These are phyloP conservation scores for Dinoponera quadriceps DNA, from an alignment of 1,140 invertebrate genomes.

Conservation along the genomic window DNA sequence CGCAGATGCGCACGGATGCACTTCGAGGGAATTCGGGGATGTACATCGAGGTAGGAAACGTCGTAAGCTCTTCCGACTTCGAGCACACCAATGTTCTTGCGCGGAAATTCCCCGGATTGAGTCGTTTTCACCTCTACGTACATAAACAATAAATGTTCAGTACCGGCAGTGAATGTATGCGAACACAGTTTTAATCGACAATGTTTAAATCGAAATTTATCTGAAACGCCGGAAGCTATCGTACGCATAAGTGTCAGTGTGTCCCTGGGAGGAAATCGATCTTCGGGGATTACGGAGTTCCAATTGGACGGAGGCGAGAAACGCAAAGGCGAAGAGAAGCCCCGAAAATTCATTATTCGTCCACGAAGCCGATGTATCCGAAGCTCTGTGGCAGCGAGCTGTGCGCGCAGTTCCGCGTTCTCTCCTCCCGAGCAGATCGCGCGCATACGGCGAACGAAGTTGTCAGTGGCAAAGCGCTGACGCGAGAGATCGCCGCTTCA, in stretches of 20 bases:
- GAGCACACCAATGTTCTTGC: too few species aligned
- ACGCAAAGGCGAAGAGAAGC: neutral
- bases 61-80: too few species aligned
- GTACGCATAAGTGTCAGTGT: too few species aligned
- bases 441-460: constrained; percentile 60
- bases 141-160: too few species aligned
- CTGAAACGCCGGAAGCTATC: too few species aligned
- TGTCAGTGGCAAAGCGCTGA: constrained; percentile 55
- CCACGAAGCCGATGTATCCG: constrained; percentile 18
- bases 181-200: too few species aligned
- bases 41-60: neutral
- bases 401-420: constrained; percentile 52
- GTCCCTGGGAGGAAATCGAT: neutral
- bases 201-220: too few species aligned
- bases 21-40: neutral
- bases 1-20: constrained; percentile 15
- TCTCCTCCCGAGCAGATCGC: constrained; percentile 59
- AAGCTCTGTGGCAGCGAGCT: neutral
- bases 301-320: neutral
- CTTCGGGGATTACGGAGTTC: too few species aligned
- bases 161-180: too few species aligned
- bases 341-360: constrained; percentile 58
- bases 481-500: constrained; percentile 49
- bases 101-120: too few species aligned
- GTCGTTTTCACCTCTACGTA: too few species aligned